A percentile compares a stretch with the other conserved stretches of the same genome.
Conservation (phyloP, 2,797 vertebrate species). For the Aplochiton taeniatus region DNA sequence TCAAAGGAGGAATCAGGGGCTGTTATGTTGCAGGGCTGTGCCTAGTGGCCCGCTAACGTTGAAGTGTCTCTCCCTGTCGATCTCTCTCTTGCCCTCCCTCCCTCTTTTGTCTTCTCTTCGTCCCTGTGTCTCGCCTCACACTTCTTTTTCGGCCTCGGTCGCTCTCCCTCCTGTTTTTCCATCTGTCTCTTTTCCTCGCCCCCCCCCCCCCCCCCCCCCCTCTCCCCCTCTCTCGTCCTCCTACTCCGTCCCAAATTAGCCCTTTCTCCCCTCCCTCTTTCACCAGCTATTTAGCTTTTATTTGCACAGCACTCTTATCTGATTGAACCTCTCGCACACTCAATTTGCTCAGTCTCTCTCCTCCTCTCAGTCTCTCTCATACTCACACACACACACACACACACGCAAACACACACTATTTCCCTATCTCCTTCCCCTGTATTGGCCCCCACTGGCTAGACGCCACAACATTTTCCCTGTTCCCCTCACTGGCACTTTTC, state of each 20-base stretch:
- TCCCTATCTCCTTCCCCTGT: background rate
- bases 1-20: too few relatives aligned
- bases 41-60: too few relatives aligned
- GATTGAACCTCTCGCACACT: background rate
- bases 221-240: background rate
- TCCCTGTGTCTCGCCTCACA: too few relatives aligned
- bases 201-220: slow-evolving; percentile 5
- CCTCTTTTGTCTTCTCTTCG: too few relatives aligned
- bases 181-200: background rate
- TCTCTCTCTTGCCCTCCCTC: too few relatives aligned
- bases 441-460: background rate
- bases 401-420: too few relatives aligned
- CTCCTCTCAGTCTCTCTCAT: background rate
- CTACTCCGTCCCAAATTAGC: background rate
- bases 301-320: background rate
- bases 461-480: background rate
- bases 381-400: background rate
- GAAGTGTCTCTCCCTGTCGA: too few relatives aligned
- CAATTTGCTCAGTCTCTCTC: too few relatives aligned
- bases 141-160: too few relatives aligned
- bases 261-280: background rate
- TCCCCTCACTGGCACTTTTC: too few relatives aligned
- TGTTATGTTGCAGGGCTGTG: too few relatives aligned
- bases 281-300: background rate
- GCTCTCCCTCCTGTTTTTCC: too few relatives aligned